Percentiles rank a stretch among this genome's conserved stretches.
These are phyloP conservation scores for Ditula angustiorana DNA, from an alignment of 2,888 invertebrate genomes.

Conservation along the genomic window DNA sequence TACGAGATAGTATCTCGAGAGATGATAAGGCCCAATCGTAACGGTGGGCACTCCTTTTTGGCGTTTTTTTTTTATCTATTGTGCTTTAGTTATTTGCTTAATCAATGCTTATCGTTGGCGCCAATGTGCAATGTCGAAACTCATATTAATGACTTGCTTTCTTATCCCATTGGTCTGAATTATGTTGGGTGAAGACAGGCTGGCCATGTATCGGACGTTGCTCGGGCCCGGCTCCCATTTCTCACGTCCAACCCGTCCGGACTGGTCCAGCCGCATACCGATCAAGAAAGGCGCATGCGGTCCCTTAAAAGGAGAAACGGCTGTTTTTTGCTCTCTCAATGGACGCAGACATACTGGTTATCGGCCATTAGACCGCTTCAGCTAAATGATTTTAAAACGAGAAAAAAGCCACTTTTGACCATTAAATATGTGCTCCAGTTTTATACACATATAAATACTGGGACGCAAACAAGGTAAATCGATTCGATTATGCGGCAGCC, in stretches of 20 bases:
- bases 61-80: conserved; percentile 5
- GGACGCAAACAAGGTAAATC: background rate
- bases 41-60: conserved; percentile 10
- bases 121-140: conserved; percentile 5
- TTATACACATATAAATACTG: background rate
- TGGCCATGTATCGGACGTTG: conserved; percentile 20
- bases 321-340: conserved; percentile 66
- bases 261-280: conserved; percentile 75
- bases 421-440: conserved; percentile 25
- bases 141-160: conserved; percentile 34
- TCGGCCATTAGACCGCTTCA: conserved; percentile 56
- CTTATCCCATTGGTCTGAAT: conserved; percentile 28
- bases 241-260: conserved; percentile 75
- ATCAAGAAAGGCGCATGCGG: conserved; percentile 78
- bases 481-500: background rate
- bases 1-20: conserved; percentile 22
- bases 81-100: background rate
- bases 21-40: conserved; percentile 8
- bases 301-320: conserved; percentile 74
- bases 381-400: conserved; percentile 28
- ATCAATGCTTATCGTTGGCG: conserved; percentile 3
- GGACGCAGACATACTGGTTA: conserved; percentile 52
- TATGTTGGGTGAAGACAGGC: conserved; percentile 16
- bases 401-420: conserved; percentile 18
- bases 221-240: conserved; percentile 65